Percentiles rank a stretch among this genome's conserved stretches.
phyloP scores from a whole-genome alignment of 1,140 invertebrate genomes.

The Neodiprion virginianus region DNA sequence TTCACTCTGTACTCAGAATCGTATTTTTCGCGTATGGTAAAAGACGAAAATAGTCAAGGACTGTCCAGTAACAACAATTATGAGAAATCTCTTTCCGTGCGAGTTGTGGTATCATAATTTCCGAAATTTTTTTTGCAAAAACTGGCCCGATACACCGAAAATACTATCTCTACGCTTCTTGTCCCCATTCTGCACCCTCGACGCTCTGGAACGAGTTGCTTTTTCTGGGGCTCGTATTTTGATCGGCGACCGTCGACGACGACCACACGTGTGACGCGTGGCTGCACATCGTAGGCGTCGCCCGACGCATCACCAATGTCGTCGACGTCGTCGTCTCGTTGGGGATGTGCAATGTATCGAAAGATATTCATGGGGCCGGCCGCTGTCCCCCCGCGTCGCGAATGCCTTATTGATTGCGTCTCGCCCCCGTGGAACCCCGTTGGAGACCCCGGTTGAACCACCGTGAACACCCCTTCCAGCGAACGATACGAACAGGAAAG shows the following conservation, averaged over 20 bases:
- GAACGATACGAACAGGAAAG: not conserved
- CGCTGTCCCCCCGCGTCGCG: slow-evolving; percentile 55
- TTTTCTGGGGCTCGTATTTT: not conserved
- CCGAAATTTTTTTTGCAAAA: not conserved
- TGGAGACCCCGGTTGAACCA: slow-evolving; percentile 16
- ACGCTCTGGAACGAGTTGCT: too few relatives aligned
- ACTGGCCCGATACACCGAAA: not conserved
- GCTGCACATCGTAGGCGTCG: slow-evolving; percentile 48
- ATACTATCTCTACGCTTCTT: too few relatives aligned
- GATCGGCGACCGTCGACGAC: slow-evolving; percentile 1
- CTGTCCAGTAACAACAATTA: too few relatives aligned
- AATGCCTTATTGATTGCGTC: slow-evolving; percentile 63
- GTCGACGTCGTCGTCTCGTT: slow-evolving; percentile 34
- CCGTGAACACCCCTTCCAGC: not conserved
- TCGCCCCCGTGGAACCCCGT: slow-evolving; percentile 40
- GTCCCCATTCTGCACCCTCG: too few relatives aligned
- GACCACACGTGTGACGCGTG: slow-evolving; percentile 58
- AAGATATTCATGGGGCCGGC: slow-evolving; percentile 62
- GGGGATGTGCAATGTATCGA: slow-evolving; percentile 63
- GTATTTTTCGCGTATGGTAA: too few relatives aligned
- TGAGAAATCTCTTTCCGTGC: too few relatives aligned
- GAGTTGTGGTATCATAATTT: not conserved
- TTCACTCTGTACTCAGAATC: too few relatives aligned
- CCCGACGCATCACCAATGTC: slow-evolving; percentile 44
- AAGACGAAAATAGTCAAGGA: too few relatives aligned